phyloP scores from a whole-genome alignment of 92 coral and sea anemone genomes.

The Zoanthus solanderi region DNA sequence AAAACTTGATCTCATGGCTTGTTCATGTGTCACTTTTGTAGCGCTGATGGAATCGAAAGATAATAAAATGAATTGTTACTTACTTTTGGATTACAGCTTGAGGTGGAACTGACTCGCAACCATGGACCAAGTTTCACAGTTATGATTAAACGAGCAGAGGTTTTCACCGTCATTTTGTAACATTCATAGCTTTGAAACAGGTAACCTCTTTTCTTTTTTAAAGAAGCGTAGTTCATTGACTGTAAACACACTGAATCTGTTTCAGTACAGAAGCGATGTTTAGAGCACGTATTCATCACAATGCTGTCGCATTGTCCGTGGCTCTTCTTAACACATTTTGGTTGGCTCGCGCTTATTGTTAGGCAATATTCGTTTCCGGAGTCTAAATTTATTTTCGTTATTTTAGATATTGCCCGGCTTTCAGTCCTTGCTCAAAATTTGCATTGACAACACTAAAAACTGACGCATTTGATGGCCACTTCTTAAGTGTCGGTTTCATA shows the following conservation, averaged over 20 bases:
- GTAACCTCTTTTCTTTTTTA: not conserved
- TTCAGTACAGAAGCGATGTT: constrained; percentile 22
- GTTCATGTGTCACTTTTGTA: not conserved
- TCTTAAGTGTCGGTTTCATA: not conserved
- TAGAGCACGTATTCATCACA: constrained; percentile 29
- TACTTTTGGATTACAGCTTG: constrained; percentile 24
- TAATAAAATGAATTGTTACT: constrained; percentile 6
- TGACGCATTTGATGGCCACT: not conserved
- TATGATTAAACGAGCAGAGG: constrained; percentile 38
- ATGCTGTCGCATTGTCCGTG: constrained; percentile 31
- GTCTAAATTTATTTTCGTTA: not conserved
- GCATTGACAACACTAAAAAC: constrained; percentile 1
- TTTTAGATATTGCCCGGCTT: constrained; percentile 23
- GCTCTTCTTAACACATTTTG: constrained; percentile 19
- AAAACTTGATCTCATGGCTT: not conserved
- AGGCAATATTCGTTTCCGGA: constrained; percentile 40
- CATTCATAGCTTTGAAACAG: not conserved
- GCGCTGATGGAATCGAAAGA: not conserved
- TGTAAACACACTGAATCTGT: constrained; percentile 5
- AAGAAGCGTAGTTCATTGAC: constrained; percentile 24
- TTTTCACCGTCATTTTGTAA: constrained; percentile 28
- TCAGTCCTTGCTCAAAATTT: not conserved
- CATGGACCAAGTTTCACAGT: constrained; percentile 34
- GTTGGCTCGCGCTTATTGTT: constrained; percentile 33
- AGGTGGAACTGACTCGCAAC: constrained; percentile 29